Base-by-base conservation (phyloP, 30 jellyfish, hydroid and myxozoan genomes). In the Cassiopea xamachana region DNA sequence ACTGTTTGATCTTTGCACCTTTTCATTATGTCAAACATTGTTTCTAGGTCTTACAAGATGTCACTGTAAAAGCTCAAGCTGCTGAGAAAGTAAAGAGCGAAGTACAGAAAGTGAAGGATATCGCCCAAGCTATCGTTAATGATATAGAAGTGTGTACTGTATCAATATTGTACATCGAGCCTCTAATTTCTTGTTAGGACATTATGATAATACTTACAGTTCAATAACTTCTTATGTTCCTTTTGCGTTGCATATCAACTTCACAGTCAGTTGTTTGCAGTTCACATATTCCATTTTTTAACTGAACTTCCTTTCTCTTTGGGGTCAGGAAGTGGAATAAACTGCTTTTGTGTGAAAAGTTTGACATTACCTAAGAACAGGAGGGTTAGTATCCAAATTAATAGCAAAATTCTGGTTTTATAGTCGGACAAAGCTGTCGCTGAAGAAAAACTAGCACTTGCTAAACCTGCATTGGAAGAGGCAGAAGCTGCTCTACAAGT, bases 401-500 rank as follows among this genome's bases (percentile, higher is more conserved):
- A 64, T 14, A 16, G 15, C 27, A 9, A 16, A 2, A 62, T n/a
- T 61, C 48, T 68, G 45, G 45, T 79, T 7, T 5, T 46, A 64
- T 79, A 95, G 99, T 98, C 95, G 27, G 99, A 95, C 89, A 95
- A 95, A 83, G 93, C 17, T 9, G 48, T 91, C 19, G 99, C 99
- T 7, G 94, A 89, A 86, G 93, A 60, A 77, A 95, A 95, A 62
- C 95, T 95, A 4, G 99, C 97, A 50, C 92, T 87, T 46, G 99
- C 99, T 12, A 79, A 83, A n/a, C 99, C 99, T 1, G 99, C 99
- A 1, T 87, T 95, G 18, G 98, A 85, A 83, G 98, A 91, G 80
- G 99, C 99, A 15, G 99, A 95, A 79, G 92, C 93, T 49, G 99
- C 99, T 14, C 92, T 95, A 15, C 98, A 91, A 90, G 99, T 95